Percentiles rank a stretch among this genome's conserved stretches.
Evolutionary conservation across 2,888 invertebrate genomes (phyloP).

Genomic region (Nebria brevicollis): DNA sequence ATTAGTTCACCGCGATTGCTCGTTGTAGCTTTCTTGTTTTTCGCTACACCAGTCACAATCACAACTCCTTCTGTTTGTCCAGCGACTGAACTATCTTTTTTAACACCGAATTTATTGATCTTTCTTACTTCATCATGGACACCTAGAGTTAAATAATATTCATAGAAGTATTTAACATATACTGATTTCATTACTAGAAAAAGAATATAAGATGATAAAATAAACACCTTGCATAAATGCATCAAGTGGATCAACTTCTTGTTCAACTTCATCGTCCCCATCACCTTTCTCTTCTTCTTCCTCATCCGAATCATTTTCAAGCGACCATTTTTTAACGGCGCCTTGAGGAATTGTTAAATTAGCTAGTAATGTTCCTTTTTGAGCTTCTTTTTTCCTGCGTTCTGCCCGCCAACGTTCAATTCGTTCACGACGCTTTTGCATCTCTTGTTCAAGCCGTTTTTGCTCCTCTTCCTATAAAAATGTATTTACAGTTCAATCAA

Average conservation of each 20-base stretch:
- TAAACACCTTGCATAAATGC: conserved; percentile 89
- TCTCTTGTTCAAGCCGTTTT: conserved; percentile 89
- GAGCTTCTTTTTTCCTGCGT: conserved; percentile 84
- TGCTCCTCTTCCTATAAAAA: conserved; percentile 83
- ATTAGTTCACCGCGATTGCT: conserved; percentile 88
- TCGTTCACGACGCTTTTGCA: conserved; percentile 94
- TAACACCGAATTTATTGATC: conserved; percentile 77
- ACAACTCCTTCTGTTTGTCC: conserved; percentile 71
- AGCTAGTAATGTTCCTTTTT: conserved; percentile 69
- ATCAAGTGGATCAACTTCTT: conserved; percentile 95
- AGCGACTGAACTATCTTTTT: conserved; percentile 58
- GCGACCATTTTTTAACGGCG: conserved; percentile 87
- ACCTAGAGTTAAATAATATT: conserved; percentile 48
- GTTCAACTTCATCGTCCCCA: conserved; percentile 68
- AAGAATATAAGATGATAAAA: conserved; percentile 21
- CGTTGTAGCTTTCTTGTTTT: conserved; percentile 81
- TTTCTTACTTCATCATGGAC: conserved; percentile 85
- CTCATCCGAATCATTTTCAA: conserved; percentile 96
- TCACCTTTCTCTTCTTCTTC: conserved; percentile 69
- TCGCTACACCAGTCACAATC: conserved; percentile 86
- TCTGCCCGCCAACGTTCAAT: conserved; percentile 97
- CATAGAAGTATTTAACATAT: not conserved
- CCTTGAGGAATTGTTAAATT: conserved; percentile 62
- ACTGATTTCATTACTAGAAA: too few relatives aligned
- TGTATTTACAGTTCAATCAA: not conserved